Percentiles rank a stretch among this genome's conserved stretches.
Evolutionary conservation across 2,797 vertebrate species (phyloP).

Genomic region (Rhynchonycteris naso): DNA sequence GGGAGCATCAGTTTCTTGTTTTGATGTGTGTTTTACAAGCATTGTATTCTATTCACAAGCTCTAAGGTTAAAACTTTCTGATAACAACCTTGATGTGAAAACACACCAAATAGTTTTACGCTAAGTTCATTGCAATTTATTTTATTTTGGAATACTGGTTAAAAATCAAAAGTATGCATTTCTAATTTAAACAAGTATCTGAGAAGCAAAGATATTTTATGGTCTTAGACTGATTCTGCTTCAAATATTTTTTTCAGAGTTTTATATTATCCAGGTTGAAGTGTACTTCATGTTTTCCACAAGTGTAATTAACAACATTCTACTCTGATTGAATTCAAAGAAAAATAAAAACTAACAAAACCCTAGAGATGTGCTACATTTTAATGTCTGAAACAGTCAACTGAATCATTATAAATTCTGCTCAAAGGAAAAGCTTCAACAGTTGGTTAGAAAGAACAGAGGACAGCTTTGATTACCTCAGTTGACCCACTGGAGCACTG

Average conservation of each 20-base stretch:
- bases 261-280: neutral
- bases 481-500: conserved; percentile 82
- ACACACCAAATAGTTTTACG: conserved; percentile 28
- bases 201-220: neutral
- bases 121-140: conserved; percentile 24
- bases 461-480: conserved; percentile 86
- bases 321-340: conserved; percentile 57
- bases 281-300: neutral
- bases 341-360: conserved; percentile 35
- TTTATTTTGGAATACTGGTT: conserved; percentile 57
- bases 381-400: conserved; percentile 72
- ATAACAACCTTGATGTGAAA: conserved; percentile 45
- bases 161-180: conserved; percentile 24
- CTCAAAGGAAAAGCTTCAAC: conserved; percentile 71
- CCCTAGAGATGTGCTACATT: conserved; percentile 36
- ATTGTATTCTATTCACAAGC: conserved; percentile 4
- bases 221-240: neutral
- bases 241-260: conserved; percentile 24
- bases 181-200: conserved; percentile 33
- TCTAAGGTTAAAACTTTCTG: conserved; percentile 21
- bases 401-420: conserved; percentile 71
- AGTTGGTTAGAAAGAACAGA: conserved; percentile 77
- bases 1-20: neutral
- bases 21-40: conserved; percentile 33
- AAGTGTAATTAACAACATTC: conserved; percentile 53